phyloP scores from a whole-genome alignment of 1,140 invertebrate genomes.

The Drosophila sp. region DNA sequence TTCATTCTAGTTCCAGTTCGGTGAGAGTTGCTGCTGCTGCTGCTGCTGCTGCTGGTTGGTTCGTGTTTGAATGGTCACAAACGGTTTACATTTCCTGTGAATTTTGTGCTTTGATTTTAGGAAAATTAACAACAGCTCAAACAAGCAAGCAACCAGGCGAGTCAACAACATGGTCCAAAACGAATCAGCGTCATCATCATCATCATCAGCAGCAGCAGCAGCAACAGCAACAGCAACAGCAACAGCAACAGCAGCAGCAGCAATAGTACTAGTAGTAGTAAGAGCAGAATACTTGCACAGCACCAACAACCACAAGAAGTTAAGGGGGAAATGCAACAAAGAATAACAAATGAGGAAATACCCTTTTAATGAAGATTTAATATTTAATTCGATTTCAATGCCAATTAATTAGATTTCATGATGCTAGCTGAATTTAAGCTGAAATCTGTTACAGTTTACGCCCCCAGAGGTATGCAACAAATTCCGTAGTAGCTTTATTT shows the following conservation, averaged over 20 bases:
- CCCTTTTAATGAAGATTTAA: constrained; percentile 7
- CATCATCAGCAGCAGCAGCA: constrained; percentile 50
- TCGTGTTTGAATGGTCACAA: constrained; percentile 58
- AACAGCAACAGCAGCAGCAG: constrained; percentile 40
- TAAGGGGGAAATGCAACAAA: neutral
- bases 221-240: constrained; percentile 40
- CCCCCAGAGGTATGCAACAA: neutral
- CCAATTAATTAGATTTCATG: neutral
- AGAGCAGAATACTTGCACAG: constrained; percentile 12
- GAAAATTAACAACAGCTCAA: constrained; percentile 81
- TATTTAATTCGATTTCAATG: neutral
- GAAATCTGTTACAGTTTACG: neutral
- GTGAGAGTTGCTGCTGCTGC: constrained; percentile 27
- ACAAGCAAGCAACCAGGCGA: constrained; percentile 63
- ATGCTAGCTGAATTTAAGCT: neutral
- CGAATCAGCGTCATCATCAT: constrained; percentile 77
- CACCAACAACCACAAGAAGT: constrained; percentile 51
- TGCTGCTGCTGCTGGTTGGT: constrained; percentile 21
- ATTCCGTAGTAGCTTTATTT: neutral
- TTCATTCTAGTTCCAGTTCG: constrained; percentile 45
- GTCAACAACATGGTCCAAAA: constrained; percentile 77
- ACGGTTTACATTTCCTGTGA: constrained; percentile 78
- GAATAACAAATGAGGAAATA: constrained; percentile 5
- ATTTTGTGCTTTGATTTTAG: constrained; percentile 80
- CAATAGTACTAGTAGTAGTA: constrained; percentile 38